These are phyloP conservation scores for Salvelinus fontinalis DNA, from an alignment of 2,113 vertebrate species.

Conservation along the genomic window DNA sequence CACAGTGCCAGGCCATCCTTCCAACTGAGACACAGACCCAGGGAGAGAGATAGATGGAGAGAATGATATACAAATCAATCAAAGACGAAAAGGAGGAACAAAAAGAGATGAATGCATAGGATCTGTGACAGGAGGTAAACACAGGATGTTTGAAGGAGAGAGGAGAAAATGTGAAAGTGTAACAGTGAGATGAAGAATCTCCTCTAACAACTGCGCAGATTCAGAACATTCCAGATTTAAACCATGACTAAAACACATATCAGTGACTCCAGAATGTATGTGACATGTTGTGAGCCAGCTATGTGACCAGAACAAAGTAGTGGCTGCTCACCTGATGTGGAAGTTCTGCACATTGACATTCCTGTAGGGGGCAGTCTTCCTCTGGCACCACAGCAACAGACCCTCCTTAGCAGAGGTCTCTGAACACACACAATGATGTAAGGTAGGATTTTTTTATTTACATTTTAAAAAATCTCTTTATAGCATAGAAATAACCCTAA, in stretches of 20 bases:
- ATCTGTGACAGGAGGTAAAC: constrained; percentile 6
- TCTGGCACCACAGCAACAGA: constrained; percentile 90
- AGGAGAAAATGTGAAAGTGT: neutral
- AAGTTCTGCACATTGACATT: constrained; percentile 95
- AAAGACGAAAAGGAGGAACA: neutral
- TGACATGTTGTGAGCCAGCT: neutral
- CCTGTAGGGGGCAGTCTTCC: constrained; percentile 91
- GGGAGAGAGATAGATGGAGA: neutral
- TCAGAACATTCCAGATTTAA: too few relatives aligned
- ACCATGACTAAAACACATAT: neutral
- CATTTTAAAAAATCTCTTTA: too few relatives aligned
- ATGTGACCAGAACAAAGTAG: neutral
- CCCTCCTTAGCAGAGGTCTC: constrained; percentile 94
- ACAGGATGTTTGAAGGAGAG: neutral
- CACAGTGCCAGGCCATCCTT: constrained; percentile 84
- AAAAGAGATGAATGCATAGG: neutral
- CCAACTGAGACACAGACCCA: constrained; percentile 68
- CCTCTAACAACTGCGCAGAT: too few relatives aligned
- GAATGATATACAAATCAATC: neutral
- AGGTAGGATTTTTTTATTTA: too few relatives aligned
- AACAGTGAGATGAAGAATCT: neutral
- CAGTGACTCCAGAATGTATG: neutral
- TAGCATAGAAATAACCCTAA: too few relatives aligned
- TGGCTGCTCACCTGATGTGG: constrained; percentile 84
- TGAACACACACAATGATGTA: constrained; percentile 35